Base-by-base conservation (phyloP, 2,113 vertebrate species). In the Paracanthobrama guichenoti region DNA sequence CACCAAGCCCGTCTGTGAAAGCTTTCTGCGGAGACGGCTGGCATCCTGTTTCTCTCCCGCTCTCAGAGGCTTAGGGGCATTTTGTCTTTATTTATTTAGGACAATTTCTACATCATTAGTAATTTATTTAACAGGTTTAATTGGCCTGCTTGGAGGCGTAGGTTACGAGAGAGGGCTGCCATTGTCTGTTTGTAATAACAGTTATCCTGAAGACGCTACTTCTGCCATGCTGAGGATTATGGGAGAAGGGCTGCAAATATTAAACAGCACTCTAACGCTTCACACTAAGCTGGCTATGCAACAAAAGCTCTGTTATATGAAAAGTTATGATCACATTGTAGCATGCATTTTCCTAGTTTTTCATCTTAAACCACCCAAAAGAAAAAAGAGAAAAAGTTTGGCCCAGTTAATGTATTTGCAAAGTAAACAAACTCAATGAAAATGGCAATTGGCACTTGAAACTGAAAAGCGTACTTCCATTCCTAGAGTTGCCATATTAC, bases 91-190 rank as follows among this genome's bases (percentile, higher is more conserved):
- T 86, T 88, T 90, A 89, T 92, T 91, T 92, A 86, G 88, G 75
- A 81, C 91, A 89, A 89, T 92, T 88, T 83, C 88, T 89, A 93
- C 93, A 93, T 90, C 89, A 83, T 88, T 90, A 88, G 84, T 72
- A 85, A 84, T 85, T 87, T 86, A 84, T 85, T 87, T 84, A 84
- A 87, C 84, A 87, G 84, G 74, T 89, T 87, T 87, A 88, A 87
- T 88, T 88, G 87, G 86, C 81, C 87, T 50, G 50, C 85, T 76
- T 85, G 86, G 88, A 88, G 79, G 83, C 42, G n/a, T 39, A 55
- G 86, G 59, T 28, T 53, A 53, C 6, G 7, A 50, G 20, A 44
- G 78, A 81, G 67, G 85, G 39, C 75, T 71, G 74, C 87, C 72
- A 81, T 89, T 83, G 77, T 85, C 73, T 72, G 79, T 79, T 71